Base-by-base conservation (phyloP, 2,797 vertebrate species). In the Ctenosaura bakeri region DNA sequence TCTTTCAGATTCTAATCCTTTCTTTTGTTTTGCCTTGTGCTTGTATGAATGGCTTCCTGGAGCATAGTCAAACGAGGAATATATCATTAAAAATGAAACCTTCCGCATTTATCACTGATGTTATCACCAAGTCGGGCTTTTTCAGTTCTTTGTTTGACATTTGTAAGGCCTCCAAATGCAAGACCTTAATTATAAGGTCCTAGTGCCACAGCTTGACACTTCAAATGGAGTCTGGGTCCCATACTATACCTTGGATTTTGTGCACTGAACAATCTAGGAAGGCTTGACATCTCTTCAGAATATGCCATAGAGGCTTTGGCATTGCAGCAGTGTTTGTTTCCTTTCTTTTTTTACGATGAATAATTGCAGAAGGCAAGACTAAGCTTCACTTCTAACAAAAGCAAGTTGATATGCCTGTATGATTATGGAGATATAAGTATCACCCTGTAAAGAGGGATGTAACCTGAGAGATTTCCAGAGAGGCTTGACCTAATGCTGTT, bases 31-130 rank as follows among this genome's bases (percentile, higher is more conserved):
- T 88, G 78, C 95, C 92, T 81, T 84, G 89, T 50, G 88, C 94
- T 95, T 94, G 94, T 94, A 95, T 95, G 95, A 97, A 95, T 76
- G 94, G 96, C 96, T 97, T 96, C 95, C 73, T 77, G 91, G 94
- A 94, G 95, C 95, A 95, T 92, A 88, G 66, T 89, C 92, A 89
- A 92, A 91, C 83, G 89, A 84, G 91, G 95, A 95, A 95, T 95
- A 85, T 96, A 94, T 95, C 96, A 97, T 97, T 97, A 97, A 76
- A 96, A 90, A 86, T 88, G 4, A 54, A 81, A 92, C 76, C 14
- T 95, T 96, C 96, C 95, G 96, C 96, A 94, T 84, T 76, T 95
- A 95, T 94, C 94, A 91, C 93, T 77, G 89, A 95, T 95, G 94
- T 96, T 96, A 95, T 93, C 95, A 91, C 83, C 91, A 92, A 89